A percentile compares a stretch with the other conserved stretches of the same genome.
Evolutionary conservation across 2,888 invertebrate genomes (phyloP).

Genomic region (Drosophila mettleri): DNA sequence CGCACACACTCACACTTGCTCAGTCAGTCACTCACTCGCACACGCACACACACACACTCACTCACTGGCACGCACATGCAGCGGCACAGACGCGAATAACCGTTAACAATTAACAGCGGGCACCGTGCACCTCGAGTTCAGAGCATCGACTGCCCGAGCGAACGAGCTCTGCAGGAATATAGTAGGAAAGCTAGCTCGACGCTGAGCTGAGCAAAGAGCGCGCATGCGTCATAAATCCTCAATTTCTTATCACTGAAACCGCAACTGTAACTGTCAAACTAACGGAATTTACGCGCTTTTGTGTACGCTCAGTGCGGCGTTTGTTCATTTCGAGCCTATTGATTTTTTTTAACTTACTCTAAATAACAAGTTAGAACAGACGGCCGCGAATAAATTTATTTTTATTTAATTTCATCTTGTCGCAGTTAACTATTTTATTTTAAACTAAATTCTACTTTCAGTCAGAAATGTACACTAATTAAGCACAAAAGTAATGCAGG

Average conservation of each 20-base stretch:
- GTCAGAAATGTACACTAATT: slow-evolving; percentile 39
- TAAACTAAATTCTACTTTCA: slow-evolving; percentile 32
- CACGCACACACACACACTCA: slow-evolving; percentile 40
- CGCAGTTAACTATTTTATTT: background rate
- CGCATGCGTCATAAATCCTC: slow-evolving; percentile 51
- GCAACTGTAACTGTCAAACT: slow-evolving; percentile 60
- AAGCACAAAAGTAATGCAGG: slow-evolving; percentile 10
- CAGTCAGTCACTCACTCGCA: slow-evolving; percentile 29
- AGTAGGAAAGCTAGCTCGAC: slow-evolving; percentile 29
- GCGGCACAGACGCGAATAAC: slow-evolving; percentile 56
- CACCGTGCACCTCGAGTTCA: slow-evolving; percentile 72
- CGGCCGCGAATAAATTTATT: background rate
- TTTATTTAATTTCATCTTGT: background rate
- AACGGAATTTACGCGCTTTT: slow-evolving; percentile 76
- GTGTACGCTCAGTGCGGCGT: slow-evolving; percentile 21
- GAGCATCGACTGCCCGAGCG: slow-evolving; percentile 68
- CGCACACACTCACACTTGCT: slow-evolving; percentile 37
- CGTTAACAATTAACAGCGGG: slow-evolving; percentile 43
- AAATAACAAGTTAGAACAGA: slow-evolving; percentile 18
- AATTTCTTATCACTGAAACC: slow-evolving; percentile 68
- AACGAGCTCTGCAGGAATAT: slow-evolving; percentile 34
- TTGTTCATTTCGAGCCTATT: slow-evolving; percentile 55
- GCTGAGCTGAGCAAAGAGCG: slow-evolving; percentile 37
- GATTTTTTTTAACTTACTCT: slow-evolving; percentile 52
- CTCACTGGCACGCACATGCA: slow-evolving; percentile 65